Evolutionary conservation across 2,113 vertebrate genomes (phyloP).

Genomic region (Callipepla squamata): DNA sequence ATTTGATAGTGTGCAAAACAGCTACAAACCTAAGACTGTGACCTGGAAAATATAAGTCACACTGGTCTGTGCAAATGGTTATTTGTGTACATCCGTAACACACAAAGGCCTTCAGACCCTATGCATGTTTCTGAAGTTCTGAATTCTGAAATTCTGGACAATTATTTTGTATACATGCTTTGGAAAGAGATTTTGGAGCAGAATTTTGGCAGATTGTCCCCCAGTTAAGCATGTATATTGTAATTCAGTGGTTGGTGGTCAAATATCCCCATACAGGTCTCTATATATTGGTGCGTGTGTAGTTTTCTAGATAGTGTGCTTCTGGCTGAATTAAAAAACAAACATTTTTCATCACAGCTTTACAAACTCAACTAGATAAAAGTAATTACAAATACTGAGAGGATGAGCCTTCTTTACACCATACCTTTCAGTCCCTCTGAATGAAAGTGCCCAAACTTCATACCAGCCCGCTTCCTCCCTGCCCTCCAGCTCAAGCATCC

Average conservation of each 20-base stretch:
- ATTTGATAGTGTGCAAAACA: background rate
- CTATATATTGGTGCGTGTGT: background rate
- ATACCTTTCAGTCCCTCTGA: background rate
- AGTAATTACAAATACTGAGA: background rate
- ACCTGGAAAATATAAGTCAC: background rate
- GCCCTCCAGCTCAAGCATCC: background rate
- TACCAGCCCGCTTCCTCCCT: background rate
- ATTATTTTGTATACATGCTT: background rate
- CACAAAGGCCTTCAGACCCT: background rate
- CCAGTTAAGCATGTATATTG: background rate
- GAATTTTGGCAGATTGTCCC: background rate
- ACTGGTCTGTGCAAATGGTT: background rate
- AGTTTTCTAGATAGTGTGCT: background rate
- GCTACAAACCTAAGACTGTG: background rate
- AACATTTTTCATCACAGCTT: background rate
- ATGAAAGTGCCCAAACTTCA: background rate
- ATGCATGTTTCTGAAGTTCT: background rate
- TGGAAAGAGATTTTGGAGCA: background rate
- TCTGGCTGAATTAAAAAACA: background rate
- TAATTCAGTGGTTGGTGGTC: background rate
- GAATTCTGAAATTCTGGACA: background rate
- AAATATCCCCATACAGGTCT: background rate
- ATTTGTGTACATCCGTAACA: accelerated
- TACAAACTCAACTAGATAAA: background rate
- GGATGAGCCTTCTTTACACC: background rate